Percentiles rank a stretch among this genome's conserved stretches.
These are phyloP conservation scores for Aphis craccivora DNA, from an alignment of 1,140 invertebrate species.

Conservation along the genomic window DNA sequence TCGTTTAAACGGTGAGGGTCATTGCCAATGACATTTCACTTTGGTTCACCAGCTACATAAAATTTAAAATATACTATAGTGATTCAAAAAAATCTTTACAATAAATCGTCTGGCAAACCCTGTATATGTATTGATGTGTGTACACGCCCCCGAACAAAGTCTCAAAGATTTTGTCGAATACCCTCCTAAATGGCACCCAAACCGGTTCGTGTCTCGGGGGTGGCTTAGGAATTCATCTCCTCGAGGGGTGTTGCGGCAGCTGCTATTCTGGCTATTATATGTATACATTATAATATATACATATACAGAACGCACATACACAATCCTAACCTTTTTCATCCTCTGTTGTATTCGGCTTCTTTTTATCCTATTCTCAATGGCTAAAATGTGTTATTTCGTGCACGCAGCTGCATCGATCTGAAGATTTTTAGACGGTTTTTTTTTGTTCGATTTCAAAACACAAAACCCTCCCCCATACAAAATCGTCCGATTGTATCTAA, in stretches of 20 bases:
- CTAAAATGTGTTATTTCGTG: conserved; percentile 32
- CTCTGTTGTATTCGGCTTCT: conserved; percentile 30
- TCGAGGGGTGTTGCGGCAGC: conserved; percentile 41
- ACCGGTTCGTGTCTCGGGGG: conserved; percentile 49
- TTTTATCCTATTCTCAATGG: conserved; percentile 25
- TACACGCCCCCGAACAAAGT: background rate
- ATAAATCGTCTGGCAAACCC: background rate
- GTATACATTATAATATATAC: conserved; percentile 5
- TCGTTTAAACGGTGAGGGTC: background rate
- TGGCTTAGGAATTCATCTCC: conserved; percentile 47
- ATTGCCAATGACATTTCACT: conserved; percentile 16
- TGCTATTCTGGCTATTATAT: conserved; percentile 41
- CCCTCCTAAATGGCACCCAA: conserved; percentile 36
- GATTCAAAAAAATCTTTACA: conserved; percentile 31
- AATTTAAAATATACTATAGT: background rate
- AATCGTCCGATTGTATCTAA: conserved; percentile 18
- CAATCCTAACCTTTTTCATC: conserved; percentile 46
- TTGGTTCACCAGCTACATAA: background rate
- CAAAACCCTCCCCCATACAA: background rate
- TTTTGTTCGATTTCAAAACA: background rate
- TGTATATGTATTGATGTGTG: background rate
- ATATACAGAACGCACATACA: background rate
- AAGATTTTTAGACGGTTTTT: background rate
- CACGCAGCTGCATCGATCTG: conserved; percentile 8
- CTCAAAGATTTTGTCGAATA: background rate